These are phyloP conservation scores for Siniperca knerii DNA, from an alignment of 2,113 vertebrate species.

Conservation along the genomic window DNA sequence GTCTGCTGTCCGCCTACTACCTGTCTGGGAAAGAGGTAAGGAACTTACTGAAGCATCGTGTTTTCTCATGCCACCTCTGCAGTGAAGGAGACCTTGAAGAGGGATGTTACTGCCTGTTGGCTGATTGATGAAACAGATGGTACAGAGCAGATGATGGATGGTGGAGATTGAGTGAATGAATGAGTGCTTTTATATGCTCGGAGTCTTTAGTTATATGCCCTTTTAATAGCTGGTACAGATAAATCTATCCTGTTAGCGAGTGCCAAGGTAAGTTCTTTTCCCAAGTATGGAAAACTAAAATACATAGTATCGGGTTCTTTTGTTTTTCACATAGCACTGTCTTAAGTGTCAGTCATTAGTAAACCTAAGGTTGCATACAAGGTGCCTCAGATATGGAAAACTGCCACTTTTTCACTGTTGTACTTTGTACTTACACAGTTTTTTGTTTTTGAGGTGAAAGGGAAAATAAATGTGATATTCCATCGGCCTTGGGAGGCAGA, in stretches of 20 bases:
- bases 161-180: slow-evolving; percentile 4
- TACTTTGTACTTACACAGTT: background rate
- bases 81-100: background rate
- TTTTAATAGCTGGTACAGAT: slow-evolving; percentile 14
- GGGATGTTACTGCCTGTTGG: background rate
- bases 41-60: background rate
- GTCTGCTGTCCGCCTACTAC: slow-evolving; percentile 97
- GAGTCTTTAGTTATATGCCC: background rate
- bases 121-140: slow-evolving; percentile 15
- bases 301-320: background rate
- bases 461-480: background rate
- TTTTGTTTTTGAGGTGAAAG: background rate
- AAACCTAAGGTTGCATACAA: background rate
- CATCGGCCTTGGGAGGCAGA: background rate
- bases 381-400: background rate
- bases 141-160: background rate
- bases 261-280: background rate
- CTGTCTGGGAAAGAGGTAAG: slow-evolving; percentile 98
- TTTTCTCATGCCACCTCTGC: background rate
- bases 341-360: background rate
- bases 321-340: background rate
- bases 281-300: background rate
- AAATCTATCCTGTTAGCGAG: background rate
- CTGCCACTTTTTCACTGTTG: background rate
- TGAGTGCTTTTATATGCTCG: slow-evolving; percentile 8